A percentile compares a stretch with the other conserved stretches of the same genome.
Evolutionary conservation across 2,113 vertebrate species (phyloP).

Genomic region (Tonatia bakeri): DNA sequence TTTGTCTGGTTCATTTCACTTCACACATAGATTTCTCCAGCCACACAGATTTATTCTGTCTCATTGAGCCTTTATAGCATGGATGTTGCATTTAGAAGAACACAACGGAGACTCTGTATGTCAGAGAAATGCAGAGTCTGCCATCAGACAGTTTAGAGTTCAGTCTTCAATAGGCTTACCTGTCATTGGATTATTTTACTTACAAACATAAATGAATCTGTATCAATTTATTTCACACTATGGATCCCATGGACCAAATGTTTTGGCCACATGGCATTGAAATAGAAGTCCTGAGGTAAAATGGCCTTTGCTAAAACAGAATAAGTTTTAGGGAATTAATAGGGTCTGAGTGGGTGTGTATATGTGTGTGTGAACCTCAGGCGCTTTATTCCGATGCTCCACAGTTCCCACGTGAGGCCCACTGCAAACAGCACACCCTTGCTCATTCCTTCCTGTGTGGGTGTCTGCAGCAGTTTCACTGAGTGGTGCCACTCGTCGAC

Average conservation of each 20-base stretch:
- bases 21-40: not conserved
- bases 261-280: not conserved
- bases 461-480: slow-evolving; percentile 23
- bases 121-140: not conserved
- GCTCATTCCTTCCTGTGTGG: slow-evolving; percentile 47
- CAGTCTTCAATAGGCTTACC: not conserved
- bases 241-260: not conserved
- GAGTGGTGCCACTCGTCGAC: slow-evolving; percentile 2
- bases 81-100: not conserved
- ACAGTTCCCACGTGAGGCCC: slow-evolving; percentile 28
- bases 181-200: not conserved
- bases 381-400: slow-evolving; percentile 24
- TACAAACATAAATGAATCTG: not conserved
- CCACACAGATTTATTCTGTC: not conserved
- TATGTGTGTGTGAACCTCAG: slow-evolving; percentile 1
- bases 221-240: not conserved
- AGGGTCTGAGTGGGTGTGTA: slow-evolving; percentile 30
- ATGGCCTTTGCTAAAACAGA: slow-evolving; percentile 42
- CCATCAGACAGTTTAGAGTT: not conserved
- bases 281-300: not conserved
- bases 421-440: not conserved
- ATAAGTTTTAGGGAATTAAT: slow-evolving; percentile 17
- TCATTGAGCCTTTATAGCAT: not conserved
- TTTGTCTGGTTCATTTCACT: not conserved
- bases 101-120: not conserved